Percentiles rank a stretch among this genome's conserved stretches.
Evolutionary conservation across 92 coral and sea anemone species (phyloP).

Genomic region (Porites lobata): DNA sequence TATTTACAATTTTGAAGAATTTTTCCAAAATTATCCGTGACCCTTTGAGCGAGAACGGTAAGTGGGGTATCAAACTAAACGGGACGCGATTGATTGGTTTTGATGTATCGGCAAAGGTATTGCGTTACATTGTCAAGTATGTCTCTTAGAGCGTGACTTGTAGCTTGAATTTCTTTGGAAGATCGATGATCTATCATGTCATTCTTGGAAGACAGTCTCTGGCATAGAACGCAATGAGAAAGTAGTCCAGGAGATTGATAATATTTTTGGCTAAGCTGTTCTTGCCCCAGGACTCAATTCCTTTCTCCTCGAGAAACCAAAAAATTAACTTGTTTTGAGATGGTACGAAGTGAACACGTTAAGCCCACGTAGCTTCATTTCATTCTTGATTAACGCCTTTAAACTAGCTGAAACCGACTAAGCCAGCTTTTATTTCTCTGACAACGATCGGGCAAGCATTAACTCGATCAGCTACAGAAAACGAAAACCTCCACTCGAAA

Average conservation of each 20-base stretch:
- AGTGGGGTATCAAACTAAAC: conserved; percentile 74
- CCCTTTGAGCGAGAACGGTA: conserved; percentile 42
- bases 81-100: conserved; percentile 75
- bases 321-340: conserved; percentile 77
- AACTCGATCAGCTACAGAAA: conserved; percentile 70
- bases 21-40: conserved; percentile 53
- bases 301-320: conserved; percentile 80
- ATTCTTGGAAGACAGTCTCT: conserved; percentile 66
- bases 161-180: conserved; percentile 50
- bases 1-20: conserved; percentile 78
- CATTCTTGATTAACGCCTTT: conserved; percentile 74
- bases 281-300: conserved; percentile 41
- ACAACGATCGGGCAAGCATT: conserved; percentile 62
- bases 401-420: conserved; percentile 54
- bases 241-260: conserved; percentile 68
- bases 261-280: conserved; percentile 56
- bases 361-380: conserved; percentile 67
- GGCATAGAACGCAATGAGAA: conserved; percentile 61
- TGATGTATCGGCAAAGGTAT: conserved; percentile 72
- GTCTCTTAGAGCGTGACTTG: conserved; percentile 71
- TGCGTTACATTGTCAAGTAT: conserved; percentile 57
- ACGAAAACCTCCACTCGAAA: conserved; percentile 86
- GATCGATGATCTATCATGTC: conserved; percentile 85
- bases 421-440: conserved; percentile 69
- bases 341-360: conserved; percentile 82